These are phyloP conservation scores for Dasypolia templi DNA, from an alignment of 2,888 invertebrate species.

Conservation along the genomic window DNA sequence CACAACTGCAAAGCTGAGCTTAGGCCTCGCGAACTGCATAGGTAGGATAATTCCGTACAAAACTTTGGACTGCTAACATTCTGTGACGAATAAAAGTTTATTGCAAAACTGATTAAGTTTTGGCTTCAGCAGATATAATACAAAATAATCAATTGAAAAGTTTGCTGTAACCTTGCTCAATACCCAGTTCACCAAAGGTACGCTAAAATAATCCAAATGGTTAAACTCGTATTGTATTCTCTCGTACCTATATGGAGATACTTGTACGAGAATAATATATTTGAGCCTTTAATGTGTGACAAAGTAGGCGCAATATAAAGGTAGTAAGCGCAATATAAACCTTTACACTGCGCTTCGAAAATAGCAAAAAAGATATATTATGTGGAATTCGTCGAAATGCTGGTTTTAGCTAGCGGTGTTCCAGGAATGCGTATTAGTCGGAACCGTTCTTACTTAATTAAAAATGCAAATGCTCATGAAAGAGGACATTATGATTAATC, in stretches of 20 bases:
- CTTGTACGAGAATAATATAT: neutral
- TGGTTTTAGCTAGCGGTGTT: neutral
- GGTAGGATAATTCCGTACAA: no score
- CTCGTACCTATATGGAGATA: neutral
- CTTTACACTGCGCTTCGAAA: no score
- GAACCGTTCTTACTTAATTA: neutral
- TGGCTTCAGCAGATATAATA: neutral
- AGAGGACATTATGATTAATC: neutral
- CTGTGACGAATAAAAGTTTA: neutral
- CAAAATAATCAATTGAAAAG: neutral
- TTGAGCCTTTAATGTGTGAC: neutral
- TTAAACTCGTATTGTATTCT: neutral
- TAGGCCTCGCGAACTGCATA: no score
- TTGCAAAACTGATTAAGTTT: neutral
- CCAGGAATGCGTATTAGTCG: neutral
- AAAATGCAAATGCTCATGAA: neutral
- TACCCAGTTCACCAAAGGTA: neutral
- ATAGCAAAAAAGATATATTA: neutral
- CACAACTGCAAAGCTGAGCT: no score
- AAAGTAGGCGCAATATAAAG: neutral
- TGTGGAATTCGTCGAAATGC: neutral
- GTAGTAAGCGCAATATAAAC: no score
- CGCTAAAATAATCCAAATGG: neutral
- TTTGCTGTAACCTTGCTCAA: neutral
- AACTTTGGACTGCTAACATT: neutral